These are phyloP conservation scores for Disparrhopalites patrizii DNA, from an alignment of 2,888 invertebrate species.

Conservation along the genomic window DNA sequence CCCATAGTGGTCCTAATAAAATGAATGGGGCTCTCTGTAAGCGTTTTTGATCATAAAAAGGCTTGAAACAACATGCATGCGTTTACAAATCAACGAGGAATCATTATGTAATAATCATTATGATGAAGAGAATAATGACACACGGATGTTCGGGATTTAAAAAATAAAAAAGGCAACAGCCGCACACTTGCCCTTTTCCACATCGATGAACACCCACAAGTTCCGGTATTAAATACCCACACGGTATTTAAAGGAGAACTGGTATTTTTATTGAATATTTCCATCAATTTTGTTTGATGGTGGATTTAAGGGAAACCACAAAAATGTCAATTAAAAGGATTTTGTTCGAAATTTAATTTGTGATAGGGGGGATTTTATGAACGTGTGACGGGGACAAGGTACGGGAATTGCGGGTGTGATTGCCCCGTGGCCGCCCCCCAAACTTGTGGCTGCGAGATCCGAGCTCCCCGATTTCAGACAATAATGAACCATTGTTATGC, in stretches of 20 bases:
- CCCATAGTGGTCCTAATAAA: too few species aligned
- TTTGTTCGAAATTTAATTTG: background rate
- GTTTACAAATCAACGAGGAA: background rate
- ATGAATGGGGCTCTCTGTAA: background rate
- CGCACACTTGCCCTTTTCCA: too few species aligned
- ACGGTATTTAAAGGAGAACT: too few species aligned
- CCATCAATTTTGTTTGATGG: too few species aligned
- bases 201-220: too few species aligned
- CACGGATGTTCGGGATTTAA: too few species aligned
- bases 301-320: too few species aligned
- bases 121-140: too few species aligned
- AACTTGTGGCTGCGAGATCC: constrained; percentile 22
- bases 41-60: background rate
- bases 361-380: constrained; percentile 38
- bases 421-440: constrained; percentile 26
- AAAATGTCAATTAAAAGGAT: background rate
- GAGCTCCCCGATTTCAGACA: constrained; percentile 43
- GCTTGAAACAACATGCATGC: background rate
- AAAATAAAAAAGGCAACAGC: too few species aligned
- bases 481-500: constrained; percentile 44
- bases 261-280: too few species aligned
- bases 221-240: too few species aligned
- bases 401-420: constrained; percentile 43
- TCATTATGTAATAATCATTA: too few species aligned
- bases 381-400: constrained; percentile 37